phyloP scores from a whole-genome alignment of 1,140 invertebrate species.

The Macrotrachela quadricornifera region DNA sequence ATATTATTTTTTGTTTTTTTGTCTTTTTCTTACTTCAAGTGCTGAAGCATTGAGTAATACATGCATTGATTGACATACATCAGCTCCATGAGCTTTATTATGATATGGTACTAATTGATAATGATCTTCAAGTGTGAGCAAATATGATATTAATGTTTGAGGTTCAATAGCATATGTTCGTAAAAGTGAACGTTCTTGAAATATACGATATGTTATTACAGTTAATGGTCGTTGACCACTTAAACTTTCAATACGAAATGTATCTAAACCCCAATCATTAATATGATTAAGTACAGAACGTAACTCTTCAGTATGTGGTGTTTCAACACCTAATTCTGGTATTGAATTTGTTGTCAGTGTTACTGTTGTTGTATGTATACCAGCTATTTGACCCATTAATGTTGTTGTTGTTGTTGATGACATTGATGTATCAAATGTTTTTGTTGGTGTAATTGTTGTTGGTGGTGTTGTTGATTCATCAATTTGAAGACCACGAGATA shows the following conservation, averaged over 20 bases:
- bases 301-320: no score
- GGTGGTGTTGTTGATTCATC: no score
- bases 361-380: no score
- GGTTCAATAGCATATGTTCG: slow-evolving; percentile 75
- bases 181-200: slow-evolving; percentile 59
- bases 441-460: no score
- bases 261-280: slow-evolving; percentile 1
- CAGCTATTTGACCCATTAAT: no score
- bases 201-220: not conserved
- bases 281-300: not conserved
- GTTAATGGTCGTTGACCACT: slow-evolving; percentile 6
- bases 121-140: slow-evolving; percentile 91
- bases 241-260: not conserved
- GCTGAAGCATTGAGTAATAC: slow-evolving; percentile 57
- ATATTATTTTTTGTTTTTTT: not conserved
- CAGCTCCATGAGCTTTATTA: slow-evolving; percentile 35
- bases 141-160: slow-evolving; percentile 66
- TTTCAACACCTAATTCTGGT: no score
- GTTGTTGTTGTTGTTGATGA: no score
- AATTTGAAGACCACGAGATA: no score
- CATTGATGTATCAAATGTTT: no score
- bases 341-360: no score
- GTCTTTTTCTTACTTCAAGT: slow-evolving; percentile 43
- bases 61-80: slow-evolving; percentile 35
- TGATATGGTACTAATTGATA: slow-evolving; percentile 45